These are phyloP conservation scores for Ischnura elegans DNA, from an alignment of 2,888 invertebrate species.

Conservation along the genomic window DNA sequence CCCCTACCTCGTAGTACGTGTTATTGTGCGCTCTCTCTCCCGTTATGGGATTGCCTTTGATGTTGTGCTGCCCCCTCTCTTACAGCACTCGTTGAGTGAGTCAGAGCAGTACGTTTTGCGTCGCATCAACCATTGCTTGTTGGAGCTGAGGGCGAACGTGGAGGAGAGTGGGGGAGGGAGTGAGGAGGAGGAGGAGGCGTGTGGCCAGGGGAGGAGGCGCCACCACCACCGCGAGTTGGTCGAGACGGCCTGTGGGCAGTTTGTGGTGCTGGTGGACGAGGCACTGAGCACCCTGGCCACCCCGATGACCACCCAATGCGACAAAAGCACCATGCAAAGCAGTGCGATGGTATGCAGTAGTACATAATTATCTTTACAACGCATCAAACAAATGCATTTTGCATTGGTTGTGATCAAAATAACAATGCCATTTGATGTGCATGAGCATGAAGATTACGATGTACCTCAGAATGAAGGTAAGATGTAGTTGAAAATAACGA, in stretches of 20 bases:
- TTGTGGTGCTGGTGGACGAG: constrained; percentile 41
- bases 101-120: constrained; percentile 44
- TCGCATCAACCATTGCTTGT: constrained; percentile 23
- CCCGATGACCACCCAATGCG: background rate
- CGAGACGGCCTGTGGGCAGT: constrained; percentile 51
- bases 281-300: constrained; percentile 18
- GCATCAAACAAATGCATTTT: too few species aligned
- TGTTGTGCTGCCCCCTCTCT: background rate
- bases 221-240: constrained; percentile 39
- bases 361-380: too few species aligned
- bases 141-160: background rate
- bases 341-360: too few species aligned
- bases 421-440: too few species aligned
- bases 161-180: background rate
- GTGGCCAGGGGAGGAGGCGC: background rate
- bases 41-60: too few species aligned
- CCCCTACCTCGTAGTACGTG: too few species aligned
- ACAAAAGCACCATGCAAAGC: background rate
- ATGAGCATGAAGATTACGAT: too few species aligned
- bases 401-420: too few species aligned
- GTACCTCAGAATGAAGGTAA: too few species aligned
- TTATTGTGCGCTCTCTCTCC: too few species aligned
- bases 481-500: too few species aligned
- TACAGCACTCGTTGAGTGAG: constrained; percentile 6
- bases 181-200: background rate